Base-by-base conservation (phyloP, 2,888 invertebrate species). In the Synanthedon formicaeformis region DNA sequence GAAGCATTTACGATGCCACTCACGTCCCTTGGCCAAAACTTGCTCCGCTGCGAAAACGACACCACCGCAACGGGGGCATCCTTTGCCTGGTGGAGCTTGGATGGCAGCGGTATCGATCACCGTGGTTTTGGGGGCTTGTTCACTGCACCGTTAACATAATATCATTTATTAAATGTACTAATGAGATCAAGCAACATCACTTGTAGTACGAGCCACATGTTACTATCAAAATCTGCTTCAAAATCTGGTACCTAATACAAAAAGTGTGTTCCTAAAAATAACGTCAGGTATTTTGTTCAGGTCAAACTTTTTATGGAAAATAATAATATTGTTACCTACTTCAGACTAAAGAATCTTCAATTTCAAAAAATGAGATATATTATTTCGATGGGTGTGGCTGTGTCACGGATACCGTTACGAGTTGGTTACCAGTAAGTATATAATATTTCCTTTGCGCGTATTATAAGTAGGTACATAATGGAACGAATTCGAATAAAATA, bases 11-110 rank as follows among this genome's bases (percentile, higher is more conserved):
- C 94, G 93, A 90, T 96, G 96, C 96, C 96, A 96, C 80, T 93
- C 94, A 66, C 92, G 92, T 60, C 96, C 93, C 76, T 95, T 97
- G 52, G 97, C 96, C 56, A 97, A 89, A 55, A 97, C 96, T 79
- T 95, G 94, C 81, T 98, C 98, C 50, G 98, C 98, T 60, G 96
- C 96, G 83, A 94, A 98, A 14, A 96, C 96, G 27, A 93, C 92
- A 50, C 96, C 96, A 52, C 96, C 96, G 73, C 96, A 96, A 62
- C 96, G 91, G 3, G 96, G 96, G 72, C 96, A 96, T 53, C 96
- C 96, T 76, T 96, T 92, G 63, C 96, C 96, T 51, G 94, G 92
- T 14, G 92, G 89, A 12, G 96, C 96, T 84, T 91, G 89, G 75
- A 96, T 96, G 56, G 85, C 80, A 48, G 94, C 92, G 16, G 96